Conservation (phyloP, 2,797 vertebrate species). For the Scyliorhinus canicula region DNA sequence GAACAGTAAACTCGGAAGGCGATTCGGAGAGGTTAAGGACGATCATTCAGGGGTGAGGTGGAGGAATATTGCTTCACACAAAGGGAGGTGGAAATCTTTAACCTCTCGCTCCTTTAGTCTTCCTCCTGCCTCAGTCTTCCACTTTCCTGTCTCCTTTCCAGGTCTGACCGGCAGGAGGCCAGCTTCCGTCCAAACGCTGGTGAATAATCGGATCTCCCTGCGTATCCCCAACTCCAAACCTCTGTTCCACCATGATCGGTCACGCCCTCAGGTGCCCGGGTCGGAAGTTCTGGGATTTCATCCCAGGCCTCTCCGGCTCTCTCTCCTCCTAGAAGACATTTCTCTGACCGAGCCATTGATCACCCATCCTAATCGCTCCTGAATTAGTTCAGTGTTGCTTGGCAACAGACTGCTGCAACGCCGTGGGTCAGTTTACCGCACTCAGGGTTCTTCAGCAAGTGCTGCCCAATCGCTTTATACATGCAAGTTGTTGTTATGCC, state of each 20-base stretch:
- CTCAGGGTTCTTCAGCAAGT: too few relatives aligned
- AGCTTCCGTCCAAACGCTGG: background rate
- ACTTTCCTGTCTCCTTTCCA: background rate
- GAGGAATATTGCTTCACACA: background rate
- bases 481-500: background rate
- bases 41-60: background rate
- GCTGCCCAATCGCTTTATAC: background rate
- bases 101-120: background rate
- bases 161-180: background rate
- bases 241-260: background rate
- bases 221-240: background rate
- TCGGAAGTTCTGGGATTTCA: background rate
- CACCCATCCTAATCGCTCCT: background rate
- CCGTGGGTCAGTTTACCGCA: background rate
- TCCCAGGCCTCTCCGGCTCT: background rate
- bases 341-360: background rate
- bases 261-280: background rate
- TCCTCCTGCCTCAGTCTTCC: too few relatives aligned
- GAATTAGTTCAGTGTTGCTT: background rate
- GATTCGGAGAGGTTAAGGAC: too few relatives aligned
- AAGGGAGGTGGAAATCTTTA: background rate
- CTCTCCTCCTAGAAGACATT: background rate
- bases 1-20: background rate
- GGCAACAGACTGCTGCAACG: background rate
- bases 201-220: background rate